Evolutionary conservation across 2,888 invertebrate species (phyloP).

Genomic region (Dryocosmus kuriphilus): DNA sequence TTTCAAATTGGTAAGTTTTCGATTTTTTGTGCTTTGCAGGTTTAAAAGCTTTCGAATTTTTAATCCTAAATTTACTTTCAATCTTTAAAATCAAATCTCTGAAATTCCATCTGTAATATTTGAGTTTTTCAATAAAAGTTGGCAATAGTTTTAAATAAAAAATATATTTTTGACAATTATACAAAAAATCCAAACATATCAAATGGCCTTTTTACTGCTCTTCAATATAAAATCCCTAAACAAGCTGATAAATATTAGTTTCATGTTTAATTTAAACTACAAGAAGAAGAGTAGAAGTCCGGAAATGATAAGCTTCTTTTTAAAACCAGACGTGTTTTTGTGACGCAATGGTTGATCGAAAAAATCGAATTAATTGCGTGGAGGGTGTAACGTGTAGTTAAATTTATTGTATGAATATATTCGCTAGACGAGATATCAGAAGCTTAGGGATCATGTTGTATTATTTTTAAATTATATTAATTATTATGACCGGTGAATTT

Average conservation of each 20-base stretch:
- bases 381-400: constrained; percentile 41
- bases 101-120: too few relatives aligned
- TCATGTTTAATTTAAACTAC: background rate
- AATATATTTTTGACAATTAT: background rate
- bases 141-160: background rate
- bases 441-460: constrained; percentile 59
- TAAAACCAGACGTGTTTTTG: constrained; percentile 30
- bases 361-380: constrained; percentile 11
- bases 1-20: too few relatives aligned
- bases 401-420: constrained; percentile 57
- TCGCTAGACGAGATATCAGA: constrained; percentile 56
- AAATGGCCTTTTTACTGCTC: background rate
- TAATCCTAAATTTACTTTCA: too few relatives aligned
- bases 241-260: background rate
- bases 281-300: background rate
- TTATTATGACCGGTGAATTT: constrained; percentile 55
- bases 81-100: too few relatives aligned
- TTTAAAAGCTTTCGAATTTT: too few relatives aligned
- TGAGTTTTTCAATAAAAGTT: too few relatives aligned
- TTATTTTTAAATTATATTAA: constrained; percentile 54
- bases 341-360: constrained; percentile 5
- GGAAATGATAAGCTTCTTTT: constrained; percentile 8
- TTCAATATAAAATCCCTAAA: background rate
- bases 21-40: too few relatives aligned
- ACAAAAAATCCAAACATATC: constrained; percentile 1